Evolutionary conservation across 2,888 invertebrate species (phyloP).

Genomic region (Leptinotarsa juncta): DNA sequence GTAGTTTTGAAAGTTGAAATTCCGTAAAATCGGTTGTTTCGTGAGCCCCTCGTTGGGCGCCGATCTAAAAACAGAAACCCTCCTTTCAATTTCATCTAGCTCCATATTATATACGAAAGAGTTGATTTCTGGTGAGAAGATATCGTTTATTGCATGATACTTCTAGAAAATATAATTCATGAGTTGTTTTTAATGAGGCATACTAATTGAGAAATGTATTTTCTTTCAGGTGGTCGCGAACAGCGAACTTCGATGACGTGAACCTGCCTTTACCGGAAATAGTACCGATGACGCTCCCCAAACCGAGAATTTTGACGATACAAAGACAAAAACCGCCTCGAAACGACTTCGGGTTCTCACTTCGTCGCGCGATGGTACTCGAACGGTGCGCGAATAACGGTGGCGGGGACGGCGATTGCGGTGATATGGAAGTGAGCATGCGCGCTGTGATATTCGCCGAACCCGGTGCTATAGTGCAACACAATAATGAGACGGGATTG

Average conservation of each 20-base stretch:
- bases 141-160: too few species aligned
- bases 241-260: conserved; percentile 80
- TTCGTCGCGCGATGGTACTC: conserved; percentile 87
- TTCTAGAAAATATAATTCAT: too few species aligned
- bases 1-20: too few species aligned
- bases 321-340: conserved; percentile 84
- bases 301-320: conserved; percentile 80
- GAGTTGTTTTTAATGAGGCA: too few species aligned
- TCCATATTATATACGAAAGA: too few species aligned
- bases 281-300: conserved; percentile 75
- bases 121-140: too few species aligned
- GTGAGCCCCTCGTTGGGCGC: too few species aligned
- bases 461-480: conserved; percentile 80
- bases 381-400: conserved; percentile 64
- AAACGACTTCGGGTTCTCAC: conserved; percentile 94
- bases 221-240: conserved; percentile 76
- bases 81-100: too few species aligned
- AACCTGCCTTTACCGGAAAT: conserved; percentile 80
- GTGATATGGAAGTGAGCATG: conserved; percentile 67
- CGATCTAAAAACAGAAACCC: too few species aligned
- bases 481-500: conserved; percentile 82
- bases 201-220: too few species aligned
- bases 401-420: conserved; percentile 50
- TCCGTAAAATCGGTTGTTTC: too few species aligned
- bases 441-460: conserved; percentile 90